These are phyloP conservation scores for Lepus americanus DNA, from an alignment of 2,113 vertebrate genomes.

Conservation along the genomic window DNA sequence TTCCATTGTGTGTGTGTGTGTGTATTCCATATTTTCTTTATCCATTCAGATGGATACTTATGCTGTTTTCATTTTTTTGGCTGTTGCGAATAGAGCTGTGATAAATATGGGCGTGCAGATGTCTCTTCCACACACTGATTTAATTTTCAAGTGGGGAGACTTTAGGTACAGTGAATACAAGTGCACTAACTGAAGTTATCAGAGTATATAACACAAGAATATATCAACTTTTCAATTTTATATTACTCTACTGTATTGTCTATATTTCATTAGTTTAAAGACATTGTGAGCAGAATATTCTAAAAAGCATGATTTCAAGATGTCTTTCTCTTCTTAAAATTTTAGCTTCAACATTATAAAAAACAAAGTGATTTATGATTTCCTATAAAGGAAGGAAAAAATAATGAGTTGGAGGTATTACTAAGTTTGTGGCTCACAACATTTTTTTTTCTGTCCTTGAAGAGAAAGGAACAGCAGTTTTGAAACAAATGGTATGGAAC, in stretches of 20 bases:
- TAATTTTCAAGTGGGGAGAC: not conserved
- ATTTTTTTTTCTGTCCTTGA: not conserved
- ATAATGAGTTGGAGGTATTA: not conserved
- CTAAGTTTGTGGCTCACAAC: not conserved
- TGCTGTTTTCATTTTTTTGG: too few species aligned
- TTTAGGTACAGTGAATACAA: not conserved
- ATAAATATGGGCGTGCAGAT: too few species aligned
- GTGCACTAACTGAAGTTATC: not conserved
- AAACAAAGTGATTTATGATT: not conserved
- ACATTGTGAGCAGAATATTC: not conserved
- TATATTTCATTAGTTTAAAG: slow-evolving; percentile 12
- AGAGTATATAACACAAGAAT: not conserved
- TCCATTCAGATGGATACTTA: too few species aligned
- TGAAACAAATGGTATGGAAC: not conserved
- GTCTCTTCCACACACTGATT: too few species aligned
- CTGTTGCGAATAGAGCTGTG: too few species aligned
- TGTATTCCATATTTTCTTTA: too few species aligned
- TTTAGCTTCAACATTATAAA: not conserved
- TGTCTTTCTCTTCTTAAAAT: not conserved
- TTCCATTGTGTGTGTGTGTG: too few species aligned
- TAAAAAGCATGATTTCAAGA: not conserved
- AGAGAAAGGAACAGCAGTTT: not conserved
- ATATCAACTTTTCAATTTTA: not conserved
- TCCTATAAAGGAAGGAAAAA: not conserved
- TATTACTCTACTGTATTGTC: slow-evolving; percentile 38